Conservation (phyloP, 2,888 invertebrate genomes). For the Escarpia spicata region DNA sequence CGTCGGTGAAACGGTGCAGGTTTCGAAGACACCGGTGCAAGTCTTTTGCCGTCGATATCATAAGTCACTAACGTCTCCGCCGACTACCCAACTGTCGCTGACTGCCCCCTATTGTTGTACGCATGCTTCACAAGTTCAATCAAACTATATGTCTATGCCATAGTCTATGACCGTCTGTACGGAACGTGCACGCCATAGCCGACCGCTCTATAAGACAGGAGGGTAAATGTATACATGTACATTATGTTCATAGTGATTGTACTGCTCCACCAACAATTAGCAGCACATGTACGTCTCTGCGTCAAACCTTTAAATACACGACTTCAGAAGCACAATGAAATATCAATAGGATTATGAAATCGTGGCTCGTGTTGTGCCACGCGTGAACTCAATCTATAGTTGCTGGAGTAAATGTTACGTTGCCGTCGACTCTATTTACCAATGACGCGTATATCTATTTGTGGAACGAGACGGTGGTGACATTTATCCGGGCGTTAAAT, state of each 20-base stretch:
- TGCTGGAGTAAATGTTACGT: background rate
- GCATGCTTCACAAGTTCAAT: background rate
- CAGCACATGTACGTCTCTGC: background rate
- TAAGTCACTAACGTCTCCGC: background rate
- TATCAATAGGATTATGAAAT: background rate
- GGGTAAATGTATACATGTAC: background rate
- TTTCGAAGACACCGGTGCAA: slow-evolving; percentile 41
- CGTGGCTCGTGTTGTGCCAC: background rate
- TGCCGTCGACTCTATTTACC: too few relatives aligned
- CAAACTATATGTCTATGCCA: background rate
- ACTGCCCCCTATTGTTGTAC: background rate
- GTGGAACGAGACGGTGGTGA: too few relatives aligned
- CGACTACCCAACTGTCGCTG: background rate
- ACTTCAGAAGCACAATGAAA: background rate
- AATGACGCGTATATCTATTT: too few relatives aligned
- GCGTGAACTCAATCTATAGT: background rate
- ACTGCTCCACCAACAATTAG: background rate
- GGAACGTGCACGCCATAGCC: too few relatives aligned
- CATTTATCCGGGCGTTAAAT: too few relatives aligned
- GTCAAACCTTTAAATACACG: background rate
- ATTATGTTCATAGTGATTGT: background rate
- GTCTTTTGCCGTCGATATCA: slow-evolving; percentile 33
- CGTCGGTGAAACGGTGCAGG: slow-evolving; percentile 43
- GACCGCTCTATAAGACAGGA: too few relatives aligned
- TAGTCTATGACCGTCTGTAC: too few relatives aligned